Conservation (phyloP, 2,888 invertebrate genomes). For the Epistrophella euchroma region DNA sequence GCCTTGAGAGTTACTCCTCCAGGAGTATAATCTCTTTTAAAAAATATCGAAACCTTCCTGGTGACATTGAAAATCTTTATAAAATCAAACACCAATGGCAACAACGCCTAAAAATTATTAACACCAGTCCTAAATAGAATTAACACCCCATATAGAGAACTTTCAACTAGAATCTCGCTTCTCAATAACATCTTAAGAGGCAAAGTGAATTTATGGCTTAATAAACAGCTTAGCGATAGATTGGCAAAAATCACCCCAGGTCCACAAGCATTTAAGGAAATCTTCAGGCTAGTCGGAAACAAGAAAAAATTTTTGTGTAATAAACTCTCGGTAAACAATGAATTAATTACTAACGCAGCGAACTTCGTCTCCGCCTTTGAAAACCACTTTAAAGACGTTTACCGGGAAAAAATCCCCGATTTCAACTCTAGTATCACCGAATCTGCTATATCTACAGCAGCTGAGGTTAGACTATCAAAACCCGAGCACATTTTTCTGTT, state of each 20-base stretch:
- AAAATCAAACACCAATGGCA: neutral
- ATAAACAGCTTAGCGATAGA: neutral
- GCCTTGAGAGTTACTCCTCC: neutral
- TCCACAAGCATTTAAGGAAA: neutral
- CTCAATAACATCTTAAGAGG: neutral
- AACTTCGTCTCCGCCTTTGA: neutral
- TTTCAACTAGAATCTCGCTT: neutral
- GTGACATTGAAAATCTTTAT: neutral
- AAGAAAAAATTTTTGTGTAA: neutral
- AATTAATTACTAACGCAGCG: neutral
- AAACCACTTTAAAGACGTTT: neutral
- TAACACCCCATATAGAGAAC: neutral
- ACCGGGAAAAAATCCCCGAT: neutral
- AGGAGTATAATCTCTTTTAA: neutral
- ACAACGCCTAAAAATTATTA: neutral
- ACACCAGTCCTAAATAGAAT: neutral
- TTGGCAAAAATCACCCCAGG: neutral
- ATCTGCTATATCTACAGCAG: accelerated
- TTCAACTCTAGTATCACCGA: neutral
- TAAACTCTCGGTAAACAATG: neutral
- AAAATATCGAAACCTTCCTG: neutral
- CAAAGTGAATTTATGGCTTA: neutral
- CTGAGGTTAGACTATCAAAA: neutral
- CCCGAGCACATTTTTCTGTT: neutral
- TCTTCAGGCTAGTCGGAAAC: neutral